Conservation (phyloP, 2,113 vertebrate species). For the Rhabdornis inornatus region DNA sequence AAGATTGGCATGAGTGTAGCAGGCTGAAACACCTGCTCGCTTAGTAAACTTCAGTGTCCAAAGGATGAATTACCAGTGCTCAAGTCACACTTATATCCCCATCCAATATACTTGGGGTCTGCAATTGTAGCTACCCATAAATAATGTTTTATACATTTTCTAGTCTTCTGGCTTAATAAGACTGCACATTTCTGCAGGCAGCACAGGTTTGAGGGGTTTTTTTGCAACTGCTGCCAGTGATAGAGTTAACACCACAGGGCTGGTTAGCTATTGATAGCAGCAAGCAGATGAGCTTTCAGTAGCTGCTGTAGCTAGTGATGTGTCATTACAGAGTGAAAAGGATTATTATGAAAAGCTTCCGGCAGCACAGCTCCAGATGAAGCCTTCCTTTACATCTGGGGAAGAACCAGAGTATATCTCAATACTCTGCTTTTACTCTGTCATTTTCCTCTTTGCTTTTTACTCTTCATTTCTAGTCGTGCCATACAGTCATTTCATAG, state of each 20-base stretch:
- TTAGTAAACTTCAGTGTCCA: background rate
- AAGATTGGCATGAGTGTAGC: background rate
- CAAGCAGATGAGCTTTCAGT: slow-evolving; percentile 1
- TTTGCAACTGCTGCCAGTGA: background rate
- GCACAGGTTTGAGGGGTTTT: rapidly evolving
- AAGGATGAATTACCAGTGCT: background rate
- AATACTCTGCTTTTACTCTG: background rate
- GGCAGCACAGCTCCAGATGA: background rate
- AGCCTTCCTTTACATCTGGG: background rate
- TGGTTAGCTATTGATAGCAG: background rate
- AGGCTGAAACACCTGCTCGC: background rate
- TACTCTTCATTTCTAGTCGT: background rate
- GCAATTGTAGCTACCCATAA: background rate
- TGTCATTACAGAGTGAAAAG: background rate
- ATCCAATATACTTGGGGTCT: background rate
- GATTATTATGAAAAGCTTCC: background rate
- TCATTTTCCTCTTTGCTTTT: background rate
- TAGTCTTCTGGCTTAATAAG: background rate
- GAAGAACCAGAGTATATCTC: background rate
- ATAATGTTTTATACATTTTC: background rate
- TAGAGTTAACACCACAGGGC: background rate
- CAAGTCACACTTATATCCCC: background rate
- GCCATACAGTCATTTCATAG: background rate
- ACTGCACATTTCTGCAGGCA: background rate
- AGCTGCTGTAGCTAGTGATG: background rate